These are phyloP conservation scores for Crotophaga sulcirostris DNA, from an alignment of 2,113 vertebrate genomes.

Conservation along the genomic window DNA sequence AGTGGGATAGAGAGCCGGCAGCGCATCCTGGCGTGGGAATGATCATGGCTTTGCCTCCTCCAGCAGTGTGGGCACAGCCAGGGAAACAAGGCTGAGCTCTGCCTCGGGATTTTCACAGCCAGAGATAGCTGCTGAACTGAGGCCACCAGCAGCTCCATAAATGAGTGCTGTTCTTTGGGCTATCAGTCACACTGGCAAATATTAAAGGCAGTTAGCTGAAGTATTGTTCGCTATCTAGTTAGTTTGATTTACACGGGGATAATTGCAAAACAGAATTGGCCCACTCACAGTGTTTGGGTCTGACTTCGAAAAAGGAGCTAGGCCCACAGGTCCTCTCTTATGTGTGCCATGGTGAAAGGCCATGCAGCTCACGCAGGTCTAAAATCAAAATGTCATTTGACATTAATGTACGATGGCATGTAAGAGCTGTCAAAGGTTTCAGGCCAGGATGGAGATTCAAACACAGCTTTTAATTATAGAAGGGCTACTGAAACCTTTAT, in stretches of 20 bases:
- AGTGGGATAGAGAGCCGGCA: not conserved
- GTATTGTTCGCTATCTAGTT: fast-evolving
- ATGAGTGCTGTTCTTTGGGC: not conserved
- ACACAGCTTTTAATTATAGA: not conserved
- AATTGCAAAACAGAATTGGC: not conserved
- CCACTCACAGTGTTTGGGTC: not conserved
- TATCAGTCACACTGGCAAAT: not conserved
- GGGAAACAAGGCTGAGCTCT: not conserved
- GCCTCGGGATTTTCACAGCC: not conserved
- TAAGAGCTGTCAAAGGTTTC: not conserved
- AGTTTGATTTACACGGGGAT: not conserved
- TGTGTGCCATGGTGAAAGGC: not conserved
- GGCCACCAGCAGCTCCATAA: not conserved
- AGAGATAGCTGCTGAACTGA: not conserved
- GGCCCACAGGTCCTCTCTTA: not conserved
- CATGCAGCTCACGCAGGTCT: not conserved
- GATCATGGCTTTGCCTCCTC: not conserved
- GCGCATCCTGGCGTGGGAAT: not conserved
- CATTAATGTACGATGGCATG: not conserved
- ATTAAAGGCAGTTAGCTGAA: not conserved
- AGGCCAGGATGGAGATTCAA: not conserved
- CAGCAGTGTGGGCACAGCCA: not conserved
- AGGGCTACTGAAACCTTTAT: not conserved
- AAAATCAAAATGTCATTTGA: not conserved
- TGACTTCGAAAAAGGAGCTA: not conserved